Evolutionary conservation across 30 jellyfish, hydroid and myxozoan species (phyloP).

Genomic region (Hydractinia symbiolongicarpus): DNA sequence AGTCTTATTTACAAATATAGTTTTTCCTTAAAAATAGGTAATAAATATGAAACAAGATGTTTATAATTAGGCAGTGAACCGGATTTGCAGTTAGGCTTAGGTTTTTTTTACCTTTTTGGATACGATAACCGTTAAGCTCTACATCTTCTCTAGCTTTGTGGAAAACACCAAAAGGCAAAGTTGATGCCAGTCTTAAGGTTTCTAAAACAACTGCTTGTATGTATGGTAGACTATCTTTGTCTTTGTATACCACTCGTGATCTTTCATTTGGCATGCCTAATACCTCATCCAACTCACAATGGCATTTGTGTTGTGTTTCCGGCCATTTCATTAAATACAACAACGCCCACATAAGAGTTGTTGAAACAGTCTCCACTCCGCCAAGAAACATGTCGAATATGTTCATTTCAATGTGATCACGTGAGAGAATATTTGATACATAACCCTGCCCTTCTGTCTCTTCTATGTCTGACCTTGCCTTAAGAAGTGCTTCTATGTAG

Average conservation of each 20-base stretch:
- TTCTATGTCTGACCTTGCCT: neutral
- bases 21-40: no score
- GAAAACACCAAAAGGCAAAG: conserved; percentile 24
- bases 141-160: conserved; percentile 22
- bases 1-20: no score
- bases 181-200: conserved; percentile 21
- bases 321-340: conserved; percentile 22
- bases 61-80: no score
- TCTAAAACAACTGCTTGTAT: neutral
- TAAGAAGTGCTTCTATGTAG: conserved; percentile 8
- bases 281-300: neutral
- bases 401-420: conserved; percentile 19
- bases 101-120: conserved; percentile 3
- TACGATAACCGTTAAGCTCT: conserved; percentile 1
- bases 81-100: no score
- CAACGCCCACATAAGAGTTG: neutral
- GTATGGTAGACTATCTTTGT: conserved; percentile 7
- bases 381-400: conserved; percentile 23
- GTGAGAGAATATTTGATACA: neutral
- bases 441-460: neutral
- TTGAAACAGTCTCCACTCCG: conserved; percentile 12
- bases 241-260: neutral
- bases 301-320: neutral
- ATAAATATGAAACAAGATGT: no score
- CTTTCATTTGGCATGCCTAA: neutral